Base-by-base conservation (phyloP, 2,113 vertebrate genomes). In the Paracanthobrama guichenoti region DNA sequence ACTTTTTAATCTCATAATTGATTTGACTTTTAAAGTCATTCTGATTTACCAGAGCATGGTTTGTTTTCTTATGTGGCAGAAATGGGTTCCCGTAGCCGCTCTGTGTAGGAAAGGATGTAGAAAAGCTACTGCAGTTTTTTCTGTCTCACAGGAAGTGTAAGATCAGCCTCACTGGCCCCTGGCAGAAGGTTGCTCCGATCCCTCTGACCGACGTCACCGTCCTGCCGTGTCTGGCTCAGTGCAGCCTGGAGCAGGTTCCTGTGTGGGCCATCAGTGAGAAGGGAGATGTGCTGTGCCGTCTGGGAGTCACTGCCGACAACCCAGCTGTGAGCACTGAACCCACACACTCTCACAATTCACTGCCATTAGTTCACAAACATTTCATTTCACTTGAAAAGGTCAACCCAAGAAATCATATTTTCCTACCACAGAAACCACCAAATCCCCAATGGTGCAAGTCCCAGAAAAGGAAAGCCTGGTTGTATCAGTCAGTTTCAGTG, bases 231-330 rank as follows among this genome's bases (percentile, higher is more conserved):
- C 93, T 95, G 86, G 92, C 93, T 28, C 94, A 93, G 87, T 92
- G 87, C 84, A 86, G 39, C 1, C 91, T 94, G 85, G 93, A 95
- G 86, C 90, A 93, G 81, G 90, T 97, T 2, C 95, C 98, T 0
- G 91, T 99, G 48, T 99, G 98, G 98, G 98, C 96, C 71, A 89
- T 99, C 89, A 97, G 96, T n/a, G 96, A 96, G 90, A 99, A 98
- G 89, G 98, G 98, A 24, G 98, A 99, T 0, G 97, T 99, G 48
- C 91, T 99, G 85, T 99, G 98, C 89, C 95, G 98, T 3, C 93
- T 98, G 48, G 96, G 95, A 6, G 96, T 97, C 87, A 95, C 93
- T 0, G 88, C 93, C 59, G 92, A 95, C 74, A 96, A 93, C 73
- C 96, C 97, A 0, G 94, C 95, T 35, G 98, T 99, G 93, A 97